Base-by-base conservation (phyloP, 2,888 invertebrate species). In the Campoletis raptor region DNA sequence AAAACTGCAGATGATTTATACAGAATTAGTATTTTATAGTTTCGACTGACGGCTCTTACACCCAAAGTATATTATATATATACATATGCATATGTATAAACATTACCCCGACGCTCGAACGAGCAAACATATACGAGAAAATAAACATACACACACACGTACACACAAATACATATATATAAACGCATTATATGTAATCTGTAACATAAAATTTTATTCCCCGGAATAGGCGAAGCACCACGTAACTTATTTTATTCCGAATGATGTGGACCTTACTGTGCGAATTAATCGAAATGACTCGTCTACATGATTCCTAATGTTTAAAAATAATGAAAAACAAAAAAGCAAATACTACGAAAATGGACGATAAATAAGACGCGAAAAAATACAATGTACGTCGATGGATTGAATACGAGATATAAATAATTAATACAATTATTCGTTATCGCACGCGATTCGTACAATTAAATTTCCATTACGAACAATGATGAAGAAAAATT, bases 231-330 rank as follows among this genome's bases (percentile, higher is more conserved):
- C 78, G 81, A 91, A 92, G 87, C 88, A 90, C 83, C 91, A 87
- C 92, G 89, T 93, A 93, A 93, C 91, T 93, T 93, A 92, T 92
- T 93, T 93, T 93, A 92, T 92, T 92, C 91, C 88, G 90, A 89
- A 90, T 91, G 91, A 92, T 90, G 92, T 92, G 91, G 91, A 91
- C 90, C 87, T 90, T 90, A 90, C 90, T 90, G 89, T 90, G 72
- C 88, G 88, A 89, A 88, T 89, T 89, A 89, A 89, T 89, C 88
- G 89, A 88, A 89, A 89, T 86, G 85, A 90, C 88, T 88, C 89
- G 88, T 90, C 87, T 88, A 89, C 85, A 42, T 86, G 88, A 91
- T 92, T 91, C 90, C 89, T 90, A 91, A 82, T 89, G 88, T 89
- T 89, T 88, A 81, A 74, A 74, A 82, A 81, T 83, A 85, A 89